Percentiles rank a stretch among this genome's conserved stretches.
phyloP scores from a whole-genome alignment of 1,140 invertebrate genomes.

The Probaryconus sp. region DNA sequence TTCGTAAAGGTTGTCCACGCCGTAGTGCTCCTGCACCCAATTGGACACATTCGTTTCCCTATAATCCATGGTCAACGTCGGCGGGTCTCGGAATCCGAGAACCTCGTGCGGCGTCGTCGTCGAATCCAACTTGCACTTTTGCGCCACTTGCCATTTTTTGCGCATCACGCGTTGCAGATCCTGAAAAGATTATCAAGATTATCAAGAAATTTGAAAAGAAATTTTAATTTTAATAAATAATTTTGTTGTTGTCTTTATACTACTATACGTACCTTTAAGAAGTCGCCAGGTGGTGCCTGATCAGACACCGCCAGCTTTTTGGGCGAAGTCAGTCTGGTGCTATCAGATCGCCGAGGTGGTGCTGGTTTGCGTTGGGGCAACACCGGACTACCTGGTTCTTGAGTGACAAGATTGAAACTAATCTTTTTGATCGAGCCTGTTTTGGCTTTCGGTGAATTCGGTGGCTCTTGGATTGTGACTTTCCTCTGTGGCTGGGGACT shows the following conservation, averaged over 20 bases:
- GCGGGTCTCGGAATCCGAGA: constrained; percentile 90
- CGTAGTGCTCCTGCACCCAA: constrained; percentile 94
- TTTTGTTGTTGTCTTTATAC: no score
- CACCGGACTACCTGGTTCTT: constrained; percentile 76
- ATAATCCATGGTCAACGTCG: constrained; percentile 83
- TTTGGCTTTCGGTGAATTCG: constrained; percentile 75
- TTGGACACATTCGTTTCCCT: constrained; percentile 91
- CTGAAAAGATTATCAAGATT: no score
- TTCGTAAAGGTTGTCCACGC: constrained; percentile 81
- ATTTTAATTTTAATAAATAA: no score
- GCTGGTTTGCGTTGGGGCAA: constrained; percentile 79
- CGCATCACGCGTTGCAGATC: constrained; percentile 94
- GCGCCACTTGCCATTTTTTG: constrained; percentile 95
- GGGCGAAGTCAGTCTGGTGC: constrained; percentile 84
- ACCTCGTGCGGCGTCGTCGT: constrained; percentile 93
- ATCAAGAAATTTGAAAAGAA: no score
- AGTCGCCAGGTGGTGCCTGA: constrained; percentile 88
- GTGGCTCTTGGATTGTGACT: constrained; percentile 78
- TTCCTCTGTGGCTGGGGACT: constrained; percentile 77
- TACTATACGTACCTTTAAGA: no score
- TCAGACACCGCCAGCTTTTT: constrained; percentile 85
- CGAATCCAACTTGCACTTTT: constrained; percentile 91
- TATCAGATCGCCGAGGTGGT: constrained; percentile 85
- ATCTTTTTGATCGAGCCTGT: constrained; percentile 78
- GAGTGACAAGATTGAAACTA: constrained; percentile 77